These are phyloP conservation scores for Crossocerus cetratus DNA, from an alignment of 2,888 invertebrate species.

Conservation along the genomic window DNA sequence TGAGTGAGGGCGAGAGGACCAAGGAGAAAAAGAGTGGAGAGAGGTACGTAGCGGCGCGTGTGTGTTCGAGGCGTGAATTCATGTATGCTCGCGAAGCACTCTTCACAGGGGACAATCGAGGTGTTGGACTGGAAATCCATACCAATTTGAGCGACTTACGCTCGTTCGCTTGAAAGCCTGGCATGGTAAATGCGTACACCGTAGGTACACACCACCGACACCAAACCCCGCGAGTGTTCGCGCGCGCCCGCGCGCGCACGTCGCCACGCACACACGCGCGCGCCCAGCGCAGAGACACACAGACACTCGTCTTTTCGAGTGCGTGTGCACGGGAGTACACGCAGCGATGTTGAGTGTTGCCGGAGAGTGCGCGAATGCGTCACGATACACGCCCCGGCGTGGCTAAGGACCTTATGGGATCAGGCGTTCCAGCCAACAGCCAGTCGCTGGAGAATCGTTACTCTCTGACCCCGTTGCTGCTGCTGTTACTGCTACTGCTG, in stretches of 20 bases:
- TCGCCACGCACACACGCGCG: too few relatives aligned
- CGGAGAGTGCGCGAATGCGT: conserved; percentile 13
- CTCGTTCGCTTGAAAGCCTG: conserved; percentile 67
- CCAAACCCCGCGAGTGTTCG: conserved; percentile 5
- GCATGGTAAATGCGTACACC: conserved; percentile 24
- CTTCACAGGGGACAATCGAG: conserved; percentile 75
- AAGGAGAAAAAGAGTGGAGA: conserved; percentile 36
- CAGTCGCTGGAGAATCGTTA: too few relatives aligned
- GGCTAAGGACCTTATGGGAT: too few relatives aligned
- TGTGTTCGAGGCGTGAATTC: conserved; percentile 71
- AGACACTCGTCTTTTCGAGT: too few relatives aligned
- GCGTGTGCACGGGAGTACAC: conserved; percentile 10
- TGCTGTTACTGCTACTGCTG: too few relatives aligned
- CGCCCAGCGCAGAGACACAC: too few relatives aligned
- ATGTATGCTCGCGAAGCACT: conserved; percentile 73
- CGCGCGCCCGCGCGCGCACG: too few relatives aligned
- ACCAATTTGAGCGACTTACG: conserved; percentile 75
- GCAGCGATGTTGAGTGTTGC: conserved; percentile 4
- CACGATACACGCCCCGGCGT: conserved; percentile 1
- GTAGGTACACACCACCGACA: conserved; percentile 22
- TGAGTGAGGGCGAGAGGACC: conserved; percentile 28
- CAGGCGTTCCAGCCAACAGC: too few relatives aligned
- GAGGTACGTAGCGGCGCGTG: conserved; percentile 45
- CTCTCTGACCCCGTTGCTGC: too few relatives aligned
- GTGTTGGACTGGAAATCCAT: conserved; percentile 77